Evolutionary conservation across 1,140 invertebrate genomes (phyloP), one percentile per base, ranked within the genome.

Genomic region (Eriosoma lanigerum): DNA sequence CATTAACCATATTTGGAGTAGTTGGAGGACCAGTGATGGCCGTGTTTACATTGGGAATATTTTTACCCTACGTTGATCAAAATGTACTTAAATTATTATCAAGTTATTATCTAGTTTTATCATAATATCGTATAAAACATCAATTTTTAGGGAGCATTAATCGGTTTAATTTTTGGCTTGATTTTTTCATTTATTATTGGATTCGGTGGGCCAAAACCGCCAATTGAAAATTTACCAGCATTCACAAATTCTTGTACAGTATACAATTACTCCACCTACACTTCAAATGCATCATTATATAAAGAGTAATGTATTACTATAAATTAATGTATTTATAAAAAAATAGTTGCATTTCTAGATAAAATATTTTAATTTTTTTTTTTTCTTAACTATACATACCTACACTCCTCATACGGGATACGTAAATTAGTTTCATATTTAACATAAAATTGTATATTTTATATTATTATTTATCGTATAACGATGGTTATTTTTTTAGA

Each of bases 41-140:
- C 0, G 84, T 94, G n/a, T 94, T 94, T 83, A 91, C 92, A 0
- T 85, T 94, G 3, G 93, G 93, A 80, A 93, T 95, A 91, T 88
- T 92, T 81, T 88, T 88, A 73, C 88, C 89, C 24, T 86, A 84
- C 66, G 89, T 90, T 0, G 92, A 90, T 83, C 86, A 93, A 85
- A 86, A 82, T 80, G 87, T 87, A 85, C 82, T 81, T 83, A 48
- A 24, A n/a, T 48, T 38, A 8, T 38, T 38, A 38, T n/a, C n/a
- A n/a, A n/a, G n/a, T n/a, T n/a, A n/a, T n/a, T n/a, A n/a, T n/a
- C n/a, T n/a, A n/a, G n/a, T n/a, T n/a, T n/a, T n/a, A n/a, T n/a
- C n/a, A n/a, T n/a, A n/a, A n/a, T n/a, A 19, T 6, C 21, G 44
- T 17, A 46, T 24, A 68, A 64, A n/a, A 64, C 19, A 9, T 66